These are phyloP conservation scores for Rhagonycha lutea DNA, from an alignment of 2,888 invertebrate species.

Conservation along the genomic window DNA sequence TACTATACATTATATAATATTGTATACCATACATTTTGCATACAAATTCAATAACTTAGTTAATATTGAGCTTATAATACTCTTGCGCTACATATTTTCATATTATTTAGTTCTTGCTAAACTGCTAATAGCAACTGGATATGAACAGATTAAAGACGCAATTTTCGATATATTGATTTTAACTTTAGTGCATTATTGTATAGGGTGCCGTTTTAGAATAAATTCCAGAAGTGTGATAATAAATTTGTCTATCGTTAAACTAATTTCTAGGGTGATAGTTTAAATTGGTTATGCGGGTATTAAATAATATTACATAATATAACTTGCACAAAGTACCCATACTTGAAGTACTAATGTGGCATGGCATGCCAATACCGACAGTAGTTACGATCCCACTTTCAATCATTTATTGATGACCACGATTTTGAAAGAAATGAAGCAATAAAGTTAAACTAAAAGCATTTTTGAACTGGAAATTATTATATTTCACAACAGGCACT, in stretches of 20 bases:
- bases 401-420: not conserved
- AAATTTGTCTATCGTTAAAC: not conserved
- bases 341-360: no score
- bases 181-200: not conserved
- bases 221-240: not conserved
- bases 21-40: not conserved
- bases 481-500: conserved; percentile 3
- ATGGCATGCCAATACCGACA: no score
- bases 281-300: no score
- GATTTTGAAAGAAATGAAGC: not conserved
- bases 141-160: not conserved
- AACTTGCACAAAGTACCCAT: no score
- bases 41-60: not conserved
- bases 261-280: not conserved
- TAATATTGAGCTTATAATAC: not conserved
- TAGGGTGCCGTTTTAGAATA: not conserved
- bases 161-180: not conserved
- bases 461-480: conserved; percentile 16
- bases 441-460: not conserved
- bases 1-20: not conserved
- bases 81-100: not conserved
- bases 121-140: not conserved
- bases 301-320: not conserved
- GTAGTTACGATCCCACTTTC: not conserved
- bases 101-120: not conserved